Conservation (phyloP, 2,113 vertebrate species). For the Sprattus sprattus region DNA sequence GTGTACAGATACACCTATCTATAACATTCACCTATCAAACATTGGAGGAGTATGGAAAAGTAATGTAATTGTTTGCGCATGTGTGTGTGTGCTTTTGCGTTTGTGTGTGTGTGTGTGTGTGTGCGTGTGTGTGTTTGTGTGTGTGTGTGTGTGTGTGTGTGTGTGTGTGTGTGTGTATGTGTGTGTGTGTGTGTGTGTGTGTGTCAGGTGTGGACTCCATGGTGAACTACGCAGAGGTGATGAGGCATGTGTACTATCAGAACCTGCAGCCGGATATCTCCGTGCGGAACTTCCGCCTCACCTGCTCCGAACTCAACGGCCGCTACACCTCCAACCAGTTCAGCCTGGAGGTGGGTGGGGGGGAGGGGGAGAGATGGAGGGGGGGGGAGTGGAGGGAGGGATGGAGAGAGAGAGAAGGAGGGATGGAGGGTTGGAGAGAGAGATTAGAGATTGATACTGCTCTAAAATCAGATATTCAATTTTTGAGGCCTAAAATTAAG, state of each 20-base stretch:
- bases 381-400: neutral
- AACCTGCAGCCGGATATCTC: conserved; percentile 74
- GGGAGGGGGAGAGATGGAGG: neutral
- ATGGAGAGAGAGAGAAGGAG: conserved; percentile 65
- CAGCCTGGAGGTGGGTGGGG: conserved; percentile 81
- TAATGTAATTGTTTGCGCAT: no score
- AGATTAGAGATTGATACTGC: neutral
- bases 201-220: conserved; percentile 90
- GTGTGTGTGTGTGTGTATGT: no score
- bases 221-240: conserved; percentile 87
- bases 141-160: no score
- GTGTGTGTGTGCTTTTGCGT: no score
- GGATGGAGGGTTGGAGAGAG: conserved; percentile 60
- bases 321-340: conserved; percentile 95
- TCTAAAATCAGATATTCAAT: no score
- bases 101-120: no score
- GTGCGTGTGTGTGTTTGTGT: no score
- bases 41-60: no score
- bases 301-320: conserved; percentile 93
- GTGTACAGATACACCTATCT: neutral
- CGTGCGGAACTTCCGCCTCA: conserved; percentile 83
- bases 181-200: neutral
- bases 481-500: no score
- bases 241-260: conserved; percentile 82
- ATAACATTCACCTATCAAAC: no score